Percentiles rank a stretch among this genome's conserved stretches.
Conservation (phyloP, 1,140 invertebrate genomes). For the Drosophila virilis region DNA sequence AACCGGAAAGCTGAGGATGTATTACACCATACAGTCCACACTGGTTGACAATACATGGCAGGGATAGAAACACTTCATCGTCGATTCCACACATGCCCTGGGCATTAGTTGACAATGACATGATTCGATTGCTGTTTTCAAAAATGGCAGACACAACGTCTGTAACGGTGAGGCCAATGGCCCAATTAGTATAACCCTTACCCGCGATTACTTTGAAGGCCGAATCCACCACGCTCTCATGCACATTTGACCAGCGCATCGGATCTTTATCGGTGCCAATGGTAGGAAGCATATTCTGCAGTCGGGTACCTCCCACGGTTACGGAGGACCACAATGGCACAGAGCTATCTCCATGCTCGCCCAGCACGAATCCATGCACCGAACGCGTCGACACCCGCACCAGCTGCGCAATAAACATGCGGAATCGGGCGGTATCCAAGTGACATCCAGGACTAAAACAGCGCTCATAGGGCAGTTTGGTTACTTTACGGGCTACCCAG, state of each 20-base stretch:
- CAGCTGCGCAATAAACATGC: slow-evolving; percentile 89
- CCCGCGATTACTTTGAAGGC: slow-evolving; percentile 92
- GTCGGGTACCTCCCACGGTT: slow-evolving; percentile 47
- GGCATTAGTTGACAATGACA: slow-evolving; percentile 90
- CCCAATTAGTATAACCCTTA: slow-evolving; percentile 95
- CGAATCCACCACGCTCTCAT: slow-evolving; percentile 90
- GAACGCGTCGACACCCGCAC: slow-evolving; percentile 91
- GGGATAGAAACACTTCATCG: slow-evolving; percentile 91
- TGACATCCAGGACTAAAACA: slow-evolving; percentile 95
- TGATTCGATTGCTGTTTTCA: slow-evolving; percentile 88
- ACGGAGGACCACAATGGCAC: slow-evolving; percentile 94
- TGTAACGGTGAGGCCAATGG: slow-evolving; percentile 91
- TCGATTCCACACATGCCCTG: slow-evolving; percentile 90
- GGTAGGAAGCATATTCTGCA: slow-evolving; percentile 89
- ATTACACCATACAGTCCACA: slow-evolving; percentile 90
- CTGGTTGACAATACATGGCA: slow-evolving; percentile 90
- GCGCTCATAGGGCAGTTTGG: slow-evolving; percentile 91
- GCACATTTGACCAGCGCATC: slow-evolving; percentile 90
- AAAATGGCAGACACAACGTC: slow-evolving; percentile 88
- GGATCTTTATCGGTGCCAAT: slow-evolving; percentile 89
- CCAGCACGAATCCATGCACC: slow-evolving; percentile 94
- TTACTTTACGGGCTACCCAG: slow-evolving; percentile 94
- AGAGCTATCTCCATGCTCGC: slow-evolving; percentile 91
- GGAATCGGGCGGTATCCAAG: slow-evolving; percentile 92
- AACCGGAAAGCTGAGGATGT: slow-evolving; percentile 88